Conservation (phyloP, 2,113 vertebrate species). For the Synchiropus splendidus region DNA sequence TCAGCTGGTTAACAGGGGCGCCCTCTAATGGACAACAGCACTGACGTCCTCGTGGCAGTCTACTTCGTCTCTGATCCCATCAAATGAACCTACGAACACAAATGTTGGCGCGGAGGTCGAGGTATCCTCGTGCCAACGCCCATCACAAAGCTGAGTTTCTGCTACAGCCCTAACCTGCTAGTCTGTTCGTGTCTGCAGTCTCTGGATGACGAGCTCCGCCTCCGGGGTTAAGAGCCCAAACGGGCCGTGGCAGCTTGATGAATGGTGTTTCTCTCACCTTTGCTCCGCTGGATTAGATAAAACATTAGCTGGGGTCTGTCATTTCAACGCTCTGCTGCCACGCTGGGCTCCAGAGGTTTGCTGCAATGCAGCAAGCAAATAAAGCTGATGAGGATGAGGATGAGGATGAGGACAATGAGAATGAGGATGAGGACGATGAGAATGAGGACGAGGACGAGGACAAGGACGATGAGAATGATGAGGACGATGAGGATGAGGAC, state of each 20-base stretch:
- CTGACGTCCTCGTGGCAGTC: too few relatives aligned
- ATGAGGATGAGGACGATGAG: slow-evolving; percentile 28
- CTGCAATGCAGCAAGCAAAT: slow-evolving; percentile 54
- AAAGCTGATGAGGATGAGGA: slow-evolving; percentile 4
- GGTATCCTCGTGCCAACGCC: too few relatives aligned
- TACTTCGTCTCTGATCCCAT: too few relatives aligned
- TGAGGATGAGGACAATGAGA: too few relatives aligned
- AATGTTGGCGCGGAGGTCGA: too few relatives aligned
- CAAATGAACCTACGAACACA: too few relatives aligned
- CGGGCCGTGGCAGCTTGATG: slow-evolving; percentile 45
- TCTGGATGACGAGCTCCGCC: not conserved
- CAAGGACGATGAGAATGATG: too few relatives aligned
- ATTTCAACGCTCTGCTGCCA: slow-evolving; percentile 16
- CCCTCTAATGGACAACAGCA: too few relatives aligned
- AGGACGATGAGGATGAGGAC: too few relatives aligned
- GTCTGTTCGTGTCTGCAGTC: slow-evolving; percentile 7
- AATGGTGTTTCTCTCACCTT: slow-evolving; percentile 47
- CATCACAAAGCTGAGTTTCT: not conserved
- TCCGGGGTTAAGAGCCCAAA: slow-evolving; percentile 18
- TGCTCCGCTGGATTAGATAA: slow-evolving; percentile 47
- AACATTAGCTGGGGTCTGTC: slow-evolving; percentile 33
- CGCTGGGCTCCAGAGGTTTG: slow-evolving; percentile 25
- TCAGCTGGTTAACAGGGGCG: too few relatives aligned
- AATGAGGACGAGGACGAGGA: too few relatives aligned
- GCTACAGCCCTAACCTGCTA: not conserved